Evolutionary conservation across 2,888 invertebrate genomes (phyloP), one percentile per base, ranked within the genome.

Genomic region (Ophraella communa): DNA sequence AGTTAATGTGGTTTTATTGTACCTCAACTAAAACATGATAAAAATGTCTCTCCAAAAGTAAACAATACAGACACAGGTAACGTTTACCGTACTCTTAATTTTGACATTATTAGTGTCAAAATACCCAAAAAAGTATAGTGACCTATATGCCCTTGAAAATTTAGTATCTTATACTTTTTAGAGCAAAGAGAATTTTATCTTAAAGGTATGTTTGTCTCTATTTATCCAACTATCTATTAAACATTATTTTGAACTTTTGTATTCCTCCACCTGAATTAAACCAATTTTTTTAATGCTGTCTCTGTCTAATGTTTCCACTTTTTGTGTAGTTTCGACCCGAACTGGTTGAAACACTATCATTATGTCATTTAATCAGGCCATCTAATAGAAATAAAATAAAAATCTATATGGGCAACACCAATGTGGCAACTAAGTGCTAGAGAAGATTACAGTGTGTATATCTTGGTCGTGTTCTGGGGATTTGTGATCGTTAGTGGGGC

Each of bases 381-480:
- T 49, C 53, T 21, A 33, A 60, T 60, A 39, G 44, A 42, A 62
- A 62, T 62, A 55, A 42, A 62, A 62, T 62, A 55, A 62, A 62
- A 62, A 55, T 54, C 45, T 61, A n/a, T 54, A 27, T n/a, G 20
- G 24, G 52, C 53, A 53, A 54, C 55, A 56, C 52, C 55, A 60
- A 65, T 52, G 65, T 65, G 81, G 79, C 80, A 80, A 80, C 79
- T 73, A 74, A 76, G 78, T 75, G 70, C 73, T 75, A 73, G 75
- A 78, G 80, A 80, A 80, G 80, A 80, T 80, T 81, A 80, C 78
- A 78, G 79, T 80, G 78, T 80, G 77, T 80, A 79, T 80, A 78
- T 79, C 79, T 79, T 80, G 77, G 78, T 79, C 79, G 78, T 79
- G 80, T 80, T 79, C 76, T 73, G 74, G 73, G 75, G 79, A 79